Evolutionary conservation across 2,888 invertebrate genomes (phyloP).

Genomic region (Pandemis heparana): DNA sequence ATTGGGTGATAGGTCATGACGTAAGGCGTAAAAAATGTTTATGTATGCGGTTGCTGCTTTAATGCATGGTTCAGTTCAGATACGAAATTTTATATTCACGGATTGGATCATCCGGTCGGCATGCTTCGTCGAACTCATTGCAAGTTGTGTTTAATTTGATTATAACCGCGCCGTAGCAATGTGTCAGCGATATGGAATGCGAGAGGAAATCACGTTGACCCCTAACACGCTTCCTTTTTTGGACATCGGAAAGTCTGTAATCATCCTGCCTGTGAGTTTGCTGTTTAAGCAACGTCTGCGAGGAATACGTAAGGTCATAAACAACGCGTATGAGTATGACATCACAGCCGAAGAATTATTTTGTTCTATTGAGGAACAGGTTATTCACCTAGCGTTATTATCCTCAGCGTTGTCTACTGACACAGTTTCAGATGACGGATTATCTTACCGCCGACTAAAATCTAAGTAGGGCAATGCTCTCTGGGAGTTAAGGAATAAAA

Average conservation of each 20-base stretch:
- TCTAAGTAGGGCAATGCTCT: constrained; percentile 66
- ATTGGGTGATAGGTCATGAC: constrained; percentile 67
- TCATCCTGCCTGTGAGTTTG: constrained; percentile 63
- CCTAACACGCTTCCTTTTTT: constrained; percentile 76
- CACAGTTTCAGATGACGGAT: constrained; percentile 67
- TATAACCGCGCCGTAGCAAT: constrained; percentile 68
- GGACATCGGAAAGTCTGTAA: constrained; percentile 67
- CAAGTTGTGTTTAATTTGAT: constrained; percentile 75
- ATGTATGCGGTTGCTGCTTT: constrained; percentile 59
- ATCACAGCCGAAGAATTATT: constrained; percentile 57
- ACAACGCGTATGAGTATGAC: constrained; percentile 58
- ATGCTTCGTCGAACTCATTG: constrained; percentile 70
- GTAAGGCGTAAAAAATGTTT: constrained; percentile 66
- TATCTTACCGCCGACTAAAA: constrained; percentile 60
- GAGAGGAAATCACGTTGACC: constrained; percentile 81
- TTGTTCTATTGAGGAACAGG: constrained; percentile 55
- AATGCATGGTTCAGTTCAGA: constrained; percentile 61
- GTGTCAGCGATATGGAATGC: constrained; percentile 80
- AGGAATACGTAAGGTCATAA: constrained; percentile 46
- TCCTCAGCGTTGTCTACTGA: constrained; percentile 67
- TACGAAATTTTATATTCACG: constrained; percentile 67
- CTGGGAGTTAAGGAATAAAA: constrained; percentile 61
- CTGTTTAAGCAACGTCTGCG: constrained; percentile 44
- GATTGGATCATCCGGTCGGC: constrained; percentile 72
- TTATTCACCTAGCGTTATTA: constrained; percentile 65